Evolutionary conservation across 2,888 invertebrate species (phyloP).

Genomic region (Agrenia bidenticulata): DNA sequence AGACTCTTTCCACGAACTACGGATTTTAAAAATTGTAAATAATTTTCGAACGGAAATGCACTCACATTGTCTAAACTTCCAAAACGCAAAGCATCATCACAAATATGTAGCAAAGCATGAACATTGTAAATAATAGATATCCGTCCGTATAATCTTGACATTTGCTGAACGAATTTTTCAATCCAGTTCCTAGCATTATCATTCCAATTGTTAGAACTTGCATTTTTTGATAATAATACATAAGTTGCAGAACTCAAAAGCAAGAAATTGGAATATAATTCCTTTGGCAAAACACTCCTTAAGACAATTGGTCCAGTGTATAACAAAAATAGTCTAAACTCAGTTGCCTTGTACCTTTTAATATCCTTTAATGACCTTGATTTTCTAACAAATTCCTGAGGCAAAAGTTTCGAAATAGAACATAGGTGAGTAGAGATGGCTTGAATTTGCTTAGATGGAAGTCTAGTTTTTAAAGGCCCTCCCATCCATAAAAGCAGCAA

Average conservation of each 20-base stretch:
- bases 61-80: slow-evolving; percentile 54
- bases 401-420: background rate
- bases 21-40: slow-evolving; percentile 50
- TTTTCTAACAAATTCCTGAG: slow-evolving; percentile 51
- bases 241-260: slow-evolving; percentile 16
- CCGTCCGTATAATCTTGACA: slow-evolving; percentile 54
- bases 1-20: slow-evolving; percentile 4
- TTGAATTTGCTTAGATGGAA: background rate
- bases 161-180: slow-evolving; percentile 52
- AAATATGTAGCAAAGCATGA: slow-evolving; percentile 55
- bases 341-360: slow-evolving; percentile 53
- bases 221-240: slow-evolving; percentile 5
- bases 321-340: slow-evolving; percentile 51
- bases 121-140: slow-evolving; percentile 55
- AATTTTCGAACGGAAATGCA: slow-evolving; percentile 56
- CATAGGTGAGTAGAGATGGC: slow-evolving; percentile 2
- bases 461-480: background rate
- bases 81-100: slow-evolving; percentile 54
- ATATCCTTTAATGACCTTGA: slow-evolving; percentile 44
- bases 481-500: slow-evolving; percentile 24
- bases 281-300: slow-evolving; percentile 26
- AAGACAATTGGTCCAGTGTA: slow-evolving; percentile 51
- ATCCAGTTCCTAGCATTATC: slow-evolving; percentile 49
- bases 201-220: slow-evolving; percentile 17
- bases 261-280: slow-evolving; percentile 26